Evolutionary conservation across 64 coral and sea anemone species (phyloP).

Genomic region (Montipora foliosa): DNA sequence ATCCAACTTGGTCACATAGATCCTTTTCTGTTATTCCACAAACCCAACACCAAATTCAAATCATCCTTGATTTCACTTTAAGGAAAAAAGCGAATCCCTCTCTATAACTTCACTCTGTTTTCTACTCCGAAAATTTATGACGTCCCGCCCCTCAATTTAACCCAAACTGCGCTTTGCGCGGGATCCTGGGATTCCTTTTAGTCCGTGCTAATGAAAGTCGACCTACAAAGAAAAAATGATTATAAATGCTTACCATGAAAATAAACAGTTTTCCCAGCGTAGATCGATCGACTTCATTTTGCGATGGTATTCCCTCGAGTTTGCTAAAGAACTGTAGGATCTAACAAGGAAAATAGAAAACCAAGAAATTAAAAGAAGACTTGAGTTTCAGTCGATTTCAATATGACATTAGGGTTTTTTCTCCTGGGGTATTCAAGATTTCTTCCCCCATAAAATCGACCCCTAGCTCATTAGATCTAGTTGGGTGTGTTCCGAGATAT

Average conservation of each 20-base stretch:
- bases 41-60: neutral
- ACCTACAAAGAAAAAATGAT: neutral
- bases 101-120: too few relatives aligned
- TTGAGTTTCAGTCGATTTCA: too few relatives aligned
- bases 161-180: too few relatives aligned
- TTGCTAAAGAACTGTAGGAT: slow-evolving; percentile 57
- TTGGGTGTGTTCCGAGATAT: too few relatives aligned
- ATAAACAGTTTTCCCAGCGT: slow-evolving; percentile 70
- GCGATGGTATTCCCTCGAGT: slow-evolving; percentile 57
- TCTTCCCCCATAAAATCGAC: too few relatives aligned
- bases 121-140: too few relatives aligned
- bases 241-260: slow-evolving; percentile 66
- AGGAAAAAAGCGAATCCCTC: neutral
- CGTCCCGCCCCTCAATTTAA: too few relatives aligned
- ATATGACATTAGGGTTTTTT: too few relatives aligned
- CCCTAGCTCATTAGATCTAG: too few relatives aligned
- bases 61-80: neutral
- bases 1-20: neutral
- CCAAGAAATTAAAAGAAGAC: too few relatives aligned
- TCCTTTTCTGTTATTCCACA: neutral
- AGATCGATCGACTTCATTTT: slow-evolving; percentile 63
- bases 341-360: slow-evolving; percentile 1
- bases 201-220: neutral
- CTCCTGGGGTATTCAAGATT: too few relatives aligned
- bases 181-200: too few relatives aligned